phyloP scores from a whole-genome alignment of 2,888 invertebrate genomes.

The Chaitophorus viminalis region DNA sequence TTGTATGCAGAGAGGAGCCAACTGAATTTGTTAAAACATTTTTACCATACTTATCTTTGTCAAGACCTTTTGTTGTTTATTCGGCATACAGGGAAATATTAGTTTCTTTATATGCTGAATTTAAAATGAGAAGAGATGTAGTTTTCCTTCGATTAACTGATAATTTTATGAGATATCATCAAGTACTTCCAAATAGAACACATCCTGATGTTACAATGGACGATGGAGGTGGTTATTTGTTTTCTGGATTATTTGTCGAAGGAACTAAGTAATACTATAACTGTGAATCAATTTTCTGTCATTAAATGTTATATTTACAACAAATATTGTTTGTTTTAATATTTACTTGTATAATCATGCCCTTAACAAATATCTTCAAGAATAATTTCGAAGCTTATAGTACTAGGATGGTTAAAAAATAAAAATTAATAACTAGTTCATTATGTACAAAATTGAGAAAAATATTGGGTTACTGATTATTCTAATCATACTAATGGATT shows the following conservation, averaged over 20 bases:
- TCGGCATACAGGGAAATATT: constrained; percentile 84
- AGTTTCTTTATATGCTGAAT: constrained; percentile 81
- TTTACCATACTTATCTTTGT: constrained; percentile 80
- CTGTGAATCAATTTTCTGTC: not conserved
- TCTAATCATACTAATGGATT: no score
- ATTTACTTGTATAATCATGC: not conserved
- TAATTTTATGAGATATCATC: constrained; percentile 90
- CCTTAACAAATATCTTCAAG: no score
- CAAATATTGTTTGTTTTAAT: constrained; percentile 1
- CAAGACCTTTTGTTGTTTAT: constrained; percentile 87
- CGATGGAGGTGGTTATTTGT: constrained; percentile 86
- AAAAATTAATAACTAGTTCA: no score
- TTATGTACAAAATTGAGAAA: no score
- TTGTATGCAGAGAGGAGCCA: constrained; percentile 89
- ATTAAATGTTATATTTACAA: constrained; percentile 34
- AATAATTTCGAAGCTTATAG: no score
- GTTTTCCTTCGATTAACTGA: constrained; percentile 82
- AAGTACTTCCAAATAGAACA: constrained; percentile 88
- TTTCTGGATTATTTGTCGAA: constrained; percentile 74
- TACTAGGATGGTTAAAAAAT: no score
- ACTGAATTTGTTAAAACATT: constrained; percentile 80
- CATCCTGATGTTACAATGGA: constrained; percentile 95
- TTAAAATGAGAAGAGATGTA: constrained; percentile 79
- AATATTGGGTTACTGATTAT: no score
- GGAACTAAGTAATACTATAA: constrained; percentile 19